Base-by-base conservation (phyloP, 1,140 invertebrate species). In the Drosophila parabipectinata region DNA sequence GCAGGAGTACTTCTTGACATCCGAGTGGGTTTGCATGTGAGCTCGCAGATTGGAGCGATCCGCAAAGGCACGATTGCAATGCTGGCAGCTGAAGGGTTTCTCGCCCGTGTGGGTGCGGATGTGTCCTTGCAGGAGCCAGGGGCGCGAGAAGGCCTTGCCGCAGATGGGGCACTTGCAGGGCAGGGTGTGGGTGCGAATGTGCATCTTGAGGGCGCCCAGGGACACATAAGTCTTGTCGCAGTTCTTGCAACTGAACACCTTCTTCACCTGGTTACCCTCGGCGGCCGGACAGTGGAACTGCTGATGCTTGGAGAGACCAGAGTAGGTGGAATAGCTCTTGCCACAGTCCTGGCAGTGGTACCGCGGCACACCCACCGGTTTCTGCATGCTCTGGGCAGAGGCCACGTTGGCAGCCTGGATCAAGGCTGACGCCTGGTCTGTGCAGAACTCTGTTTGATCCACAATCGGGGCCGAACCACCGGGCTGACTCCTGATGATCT, bases 1-100 rank as follows among this genome's bases (percentile, higher is more conserved):
- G 91, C 98, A 99, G 28, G 97, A 98, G 92, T 99, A 99, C 91
- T 99, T 99, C 93, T 99, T 99, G 0, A 99, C 96, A 89, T 99
- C 98, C 0, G 98, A 98, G 92, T 99, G 98, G 0, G 98, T 99
- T 92, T 99, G 98, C 24, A 99, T 94, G 92, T 99, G 98, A 0
- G 98, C 98, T 14, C 98, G 93, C 12, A 99, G 93, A 92, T 99
- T 99, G 21, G 98, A 99, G 47, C 98, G 94, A 92, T 99, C 98
- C 4, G 98, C 98, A 92, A 99, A 99, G 1, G 98, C 98, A 4
- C 98, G 94, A 75, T 97, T 96, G 92, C 98, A 99, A 85, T 98
- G 97, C 48, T 96, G 95, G 92, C 98, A 99, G 41, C 96, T 96
- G 93, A 99, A 99, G 0, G 98, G 98, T 84, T 99, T 99, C 92